A percentile compares a stretch with the other conserved stretches of the same genome.
Evolutionary conservation across 2,113 vertebrate genomes (phyloP).

Genomic region (Sylvia atricapilla): DNA sequence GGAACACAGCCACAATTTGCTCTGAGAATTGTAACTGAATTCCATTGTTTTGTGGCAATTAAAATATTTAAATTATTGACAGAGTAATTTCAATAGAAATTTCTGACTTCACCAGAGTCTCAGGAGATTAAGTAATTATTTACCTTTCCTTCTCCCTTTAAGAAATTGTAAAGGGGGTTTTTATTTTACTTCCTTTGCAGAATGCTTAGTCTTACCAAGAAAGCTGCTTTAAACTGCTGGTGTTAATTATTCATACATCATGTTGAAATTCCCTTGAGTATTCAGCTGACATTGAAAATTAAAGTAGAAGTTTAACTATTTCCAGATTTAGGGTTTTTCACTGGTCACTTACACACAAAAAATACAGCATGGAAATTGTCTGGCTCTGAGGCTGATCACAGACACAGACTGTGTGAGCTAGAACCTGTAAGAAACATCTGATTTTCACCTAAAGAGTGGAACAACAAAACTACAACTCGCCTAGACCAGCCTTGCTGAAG

Average conservation of each 20-base stretch:
- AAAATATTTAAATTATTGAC: neutral
- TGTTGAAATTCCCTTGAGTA: neutral
- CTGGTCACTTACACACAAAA: neutral
- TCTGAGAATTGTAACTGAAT: neutral
- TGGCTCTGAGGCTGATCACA: neutral
- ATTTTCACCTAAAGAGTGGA: neutral
- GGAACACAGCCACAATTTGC: neutral
- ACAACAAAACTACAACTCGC: neutral
- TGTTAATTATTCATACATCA: constrained; percentile 23
- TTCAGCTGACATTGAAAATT: neutral
- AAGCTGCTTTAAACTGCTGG: neutral
- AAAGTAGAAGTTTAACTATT: neutral
- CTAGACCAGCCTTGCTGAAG: neutral
- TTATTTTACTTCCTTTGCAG: neutral
- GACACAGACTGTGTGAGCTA: rapidly evolving
- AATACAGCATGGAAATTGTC: neutral
- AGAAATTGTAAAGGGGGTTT: neutral
- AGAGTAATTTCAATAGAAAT: neutral
- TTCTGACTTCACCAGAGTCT: neutral
- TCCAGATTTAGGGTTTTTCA: neutral
- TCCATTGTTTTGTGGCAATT: neutral
- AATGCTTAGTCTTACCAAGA: neutral
- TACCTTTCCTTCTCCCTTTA: neutral
- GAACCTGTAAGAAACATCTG: neutral
- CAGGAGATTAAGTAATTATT: neutral